phyloP scores from a whole-genome alignment of 2,888 invertebrate species.

The Therioaphis trifolii region DNA sequence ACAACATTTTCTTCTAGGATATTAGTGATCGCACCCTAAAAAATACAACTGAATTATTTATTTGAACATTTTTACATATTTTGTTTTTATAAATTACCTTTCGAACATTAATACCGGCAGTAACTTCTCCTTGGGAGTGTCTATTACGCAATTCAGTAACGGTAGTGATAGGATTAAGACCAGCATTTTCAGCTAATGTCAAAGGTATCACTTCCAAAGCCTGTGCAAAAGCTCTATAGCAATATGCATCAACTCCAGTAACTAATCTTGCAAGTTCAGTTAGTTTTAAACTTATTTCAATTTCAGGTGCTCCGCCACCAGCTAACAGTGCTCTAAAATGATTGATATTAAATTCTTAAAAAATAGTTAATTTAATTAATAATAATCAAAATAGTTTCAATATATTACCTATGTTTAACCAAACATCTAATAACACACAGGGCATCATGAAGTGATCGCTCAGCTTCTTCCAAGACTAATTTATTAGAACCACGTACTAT shows the following conservation, averaged over 20 bases:
- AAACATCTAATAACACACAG: conserved; percentile 94
- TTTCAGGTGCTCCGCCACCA: conserved; percentile 98
- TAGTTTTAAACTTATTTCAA: conserved; percentile 88
- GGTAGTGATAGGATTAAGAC: conserved; percentile 91
- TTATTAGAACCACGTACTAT: conserved; percentile 90
- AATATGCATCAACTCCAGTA: conserved; percentile 94
- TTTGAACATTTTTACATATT: not conserved
- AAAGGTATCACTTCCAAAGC: conserved; percentile 94
- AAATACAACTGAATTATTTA: not conserved
- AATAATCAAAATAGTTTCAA: not conserved
- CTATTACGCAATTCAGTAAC: conserved; percentile 96
- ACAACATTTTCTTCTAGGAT: conserved; percentile 97
- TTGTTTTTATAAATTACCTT: conserved; percentile 70
- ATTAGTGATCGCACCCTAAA: conserved; percentile 88
- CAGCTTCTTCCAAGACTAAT: conserved; percentile 83
- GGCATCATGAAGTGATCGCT: conserved; percentile 85
- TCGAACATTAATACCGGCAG: conserved; percentile 95
- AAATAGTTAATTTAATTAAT: not conserved
- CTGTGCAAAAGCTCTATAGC: conserved; percentile 89
- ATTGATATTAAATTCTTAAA: not conserved
- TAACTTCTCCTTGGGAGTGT: conserved; percentile 87
- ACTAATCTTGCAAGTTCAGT: conserved; percentile 84
- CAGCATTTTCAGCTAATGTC: conserved; percentile 92
- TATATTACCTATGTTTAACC: conserved; percentile 79
- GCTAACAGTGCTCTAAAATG: conserved; percentile 81